A percentile compares a stretch with the other conserved stretches of the same genome.
phyloP scores from a whole-genome alignment of 2,888 invertebrate species.

The Sipha maydis region DNA sequence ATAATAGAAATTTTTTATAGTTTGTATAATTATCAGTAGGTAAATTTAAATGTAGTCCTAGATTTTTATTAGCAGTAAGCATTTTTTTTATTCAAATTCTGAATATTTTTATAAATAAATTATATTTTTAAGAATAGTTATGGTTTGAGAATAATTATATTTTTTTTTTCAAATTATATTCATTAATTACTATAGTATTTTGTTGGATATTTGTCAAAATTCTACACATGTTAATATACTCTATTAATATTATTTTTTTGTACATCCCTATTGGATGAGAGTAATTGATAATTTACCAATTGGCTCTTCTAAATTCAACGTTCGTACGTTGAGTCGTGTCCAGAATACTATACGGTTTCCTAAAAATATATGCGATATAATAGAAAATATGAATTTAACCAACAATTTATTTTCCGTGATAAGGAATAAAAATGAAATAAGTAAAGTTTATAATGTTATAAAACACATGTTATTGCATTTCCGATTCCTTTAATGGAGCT shows the following conservation, averaged over 20 bases:
- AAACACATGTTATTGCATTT: too few relatives aligned
- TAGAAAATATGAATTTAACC: slow-evolving; percentile 22
- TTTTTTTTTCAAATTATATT: neutral
- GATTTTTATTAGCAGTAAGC: too few relatives aligned
- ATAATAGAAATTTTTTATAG: too few relatives aligned
- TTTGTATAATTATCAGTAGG: too few relatives aligned
- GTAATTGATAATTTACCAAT: slow-evolving; percentile 46
- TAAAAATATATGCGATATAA: neutral
- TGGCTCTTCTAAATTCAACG: slow-evolving; percentile 47
- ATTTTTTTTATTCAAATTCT: too few relatives aligned
- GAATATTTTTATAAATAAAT: too few relatives aligned
- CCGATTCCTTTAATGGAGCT: too few relatives aligned
- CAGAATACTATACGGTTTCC: slow-evolving; percentile 22
- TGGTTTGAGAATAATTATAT: neutral
- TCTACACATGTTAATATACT: neutral
- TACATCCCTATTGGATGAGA: neutral
- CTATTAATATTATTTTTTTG: neutral
- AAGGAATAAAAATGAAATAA: neutral
- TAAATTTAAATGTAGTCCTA: too few relatives aligned
- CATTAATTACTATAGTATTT: neutral
- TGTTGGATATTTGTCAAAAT: neutral
- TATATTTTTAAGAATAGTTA: too few relatives aligned
- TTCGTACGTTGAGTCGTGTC: slow-evolving; percentile 29
- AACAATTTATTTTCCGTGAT: neutral
- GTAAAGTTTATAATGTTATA: too few relatives aligned